Base-by-base conservation (phyloP, 1,140 invertebrate genomes). In the Aporrectodea caliginosa region DNA sequence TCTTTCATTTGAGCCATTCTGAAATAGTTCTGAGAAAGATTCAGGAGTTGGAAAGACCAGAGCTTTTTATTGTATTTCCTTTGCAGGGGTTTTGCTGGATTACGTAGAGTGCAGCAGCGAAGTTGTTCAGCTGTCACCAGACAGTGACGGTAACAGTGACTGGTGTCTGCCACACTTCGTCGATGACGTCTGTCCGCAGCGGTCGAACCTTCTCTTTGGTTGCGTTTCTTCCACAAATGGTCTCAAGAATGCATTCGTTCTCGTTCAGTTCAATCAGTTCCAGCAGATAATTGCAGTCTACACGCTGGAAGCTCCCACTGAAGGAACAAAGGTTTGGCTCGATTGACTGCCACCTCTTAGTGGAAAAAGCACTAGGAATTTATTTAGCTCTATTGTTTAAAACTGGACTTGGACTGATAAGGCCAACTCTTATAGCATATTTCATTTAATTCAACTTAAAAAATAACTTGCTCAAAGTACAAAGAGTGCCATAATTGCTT, bases 201-300 rank as follows among this genome's bases (percentile, higher is more conserved):
- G 32, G 16, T 70, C 73, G 1, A 79, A 35, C 1, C 81, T 77
- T 77, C 73, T 69, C n/a, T 35, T 79, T 32, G 35, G 16, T 77
- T 72, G n/a, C 78, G 77, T 82, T 33, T 75, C 84, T 87, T 73
- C 83, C 89, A 88, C 87, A n/a, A 89, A 88, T 80, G 90, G 90
- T 76, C 83, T 92, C 58, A 91, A 91, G 80, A 85, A 89, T 82
- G 89, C 89, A n/a, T 91, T 91, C 82, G 90, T 91, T 1, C 83
- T 92, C 58, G 90, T 91, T 74, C 89, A 90, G 84, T 85, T 91
- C 70, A 92, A 91, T 83, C 86, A 91, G 68, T 92, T 91, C 83
- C 91, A 92, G 70, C 87, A 91, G 83, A 90, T 91, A 35, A 88
- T 90, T 16, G 89, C 89, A 32, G 89, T 91, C 16, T 90, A 90